Conservation (phyloP, 2,888 invertebrate genomes). For the Deroplatys truncata region DNA sequence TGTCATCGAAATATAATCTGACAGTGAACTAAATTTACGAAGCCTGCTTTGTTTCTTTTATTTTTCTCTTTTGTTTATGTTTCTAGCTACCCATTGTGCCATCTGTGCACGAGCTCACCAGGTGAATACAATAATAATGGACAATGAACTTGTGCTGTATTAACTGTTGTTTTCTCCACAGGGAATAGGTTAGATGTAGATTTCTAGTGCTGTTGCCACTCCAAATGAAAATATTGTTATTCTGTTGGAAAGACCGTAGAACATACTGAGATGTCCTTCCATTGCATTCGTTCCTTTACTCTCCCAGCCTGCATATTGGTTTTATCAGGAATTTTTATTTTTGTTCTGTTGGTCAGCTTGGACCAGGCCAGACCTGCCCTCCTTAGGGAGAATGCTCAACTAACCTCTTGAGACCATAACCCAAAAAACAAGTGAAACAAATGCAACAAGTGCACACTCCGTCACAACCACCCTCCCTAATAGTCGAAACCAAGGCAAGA, state of each 20-base stretch:
- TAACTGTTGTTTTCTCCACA: background rate
- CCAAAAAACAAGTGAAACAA: conserved; percentile 17
- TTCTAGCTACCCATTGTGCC: too few species aligned
- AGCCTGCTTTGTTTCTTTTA: too few species aligned
- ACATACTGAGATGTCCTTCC: background rate
- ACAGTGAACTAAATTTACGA: too few species aligned
- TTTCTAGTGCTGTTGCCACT: too few species aligned
- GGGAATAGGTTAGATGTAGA: too few species aligned
- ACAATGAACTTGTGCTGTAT: background rate
- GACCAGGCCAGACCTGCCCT: conserved; percentile 27
- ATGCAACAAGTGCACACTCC: background rate
- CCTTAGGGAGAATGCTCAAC: conserved; percentile 30
- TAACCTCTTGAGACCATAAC: conserved; percentile 26
- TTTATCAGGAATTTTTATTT: background rate
- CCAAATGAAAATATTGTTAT: background rate
- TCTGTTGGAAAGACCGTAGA: background rate
- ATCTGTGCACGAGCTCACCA: too few species aligned
- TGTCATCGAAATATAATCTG: too few species aligned
- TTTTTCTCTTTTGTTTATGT: too few species aligned
- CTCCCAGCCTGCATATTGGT: background rate
- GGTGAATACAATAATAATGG: too few species aligned
- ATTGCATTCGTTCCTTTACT: background rate
- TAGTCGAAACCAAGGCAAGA: conserved; percentile 30
- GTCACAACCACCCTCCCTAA: conserved; percentile 18
- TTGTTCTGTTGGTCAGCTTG: conserved; percentile 28